phyloP scores from a whole-genome alignment of 2,797 vertebrate genomes.

The Leptodactylus fallax region DNA sequence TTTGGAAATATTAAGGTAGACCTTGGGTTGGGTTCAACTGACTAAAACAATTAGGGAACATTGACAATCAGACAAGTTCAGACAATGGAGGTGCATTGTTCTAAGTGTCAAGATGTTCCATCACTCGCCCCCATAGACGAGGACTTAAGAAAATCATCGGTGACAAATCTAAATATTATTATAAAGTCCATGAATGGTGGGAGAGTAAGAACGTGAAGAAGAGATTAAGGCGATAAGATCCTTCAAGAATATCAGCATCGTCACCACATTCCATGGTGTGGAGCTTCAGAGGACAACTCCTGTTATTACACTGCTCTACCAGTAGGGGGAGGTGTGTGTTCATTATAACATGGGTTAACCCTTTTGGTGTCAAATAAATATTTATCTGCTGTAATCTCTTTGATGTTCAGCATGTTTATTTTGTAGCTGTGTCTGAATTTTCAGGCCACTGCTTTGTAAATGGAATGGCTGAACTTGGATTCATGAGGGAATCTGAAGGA shows the following conservation, averaged over 20 bases:
- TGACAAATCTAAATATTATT: constrained; percentile 43
- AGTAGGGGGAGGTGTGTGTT: constrained; percentile 39
- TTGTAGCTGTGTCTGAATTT: constrained; percentile 17
- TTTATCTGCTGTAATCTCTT: not conserved
- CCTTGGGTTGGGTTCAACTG: constrained; percentile 35
- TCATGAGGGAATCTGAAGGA: not conserved
- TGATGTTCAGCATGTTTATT: not conserved
- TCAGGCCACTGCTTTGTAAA: constrained; percentile 18
- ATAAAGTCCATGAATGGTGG: not conserved
- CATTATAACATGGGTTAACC: not conserved
- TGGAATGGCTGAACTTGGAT: not conserved
- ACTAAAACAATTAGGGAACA: constrained; percentile 16
- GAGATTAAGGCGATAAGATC: not conserved
- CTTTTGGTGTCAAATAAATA: constrained; percentile 12
- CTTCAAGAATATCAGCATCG: not conserved
- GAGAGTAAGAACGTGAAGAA: constrained; percentile 1
- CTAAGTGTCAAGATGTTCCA: constrained; percentile 9
- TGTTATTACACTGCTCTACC: not conserved
- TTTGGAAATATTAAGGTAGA: not conserved
- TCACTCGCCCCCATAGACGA: not conserved
- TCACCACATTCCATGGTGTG: not conserved
- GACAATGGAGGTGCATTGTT: constrained; percentile 17
- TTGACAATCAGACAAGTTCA: constrained; percentile 27
- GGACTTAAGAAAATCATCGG: not conserved
- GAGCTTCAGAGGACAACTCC: too few relatives aligned